Percentiles rank a stretch among this genome's conserved stretches.
These are phyloP conservation scores for Pygoscelis antarcticus DNA, from an alignment of 2,113 vertebrate genomes.

Conservation along the genomic window DNA sequence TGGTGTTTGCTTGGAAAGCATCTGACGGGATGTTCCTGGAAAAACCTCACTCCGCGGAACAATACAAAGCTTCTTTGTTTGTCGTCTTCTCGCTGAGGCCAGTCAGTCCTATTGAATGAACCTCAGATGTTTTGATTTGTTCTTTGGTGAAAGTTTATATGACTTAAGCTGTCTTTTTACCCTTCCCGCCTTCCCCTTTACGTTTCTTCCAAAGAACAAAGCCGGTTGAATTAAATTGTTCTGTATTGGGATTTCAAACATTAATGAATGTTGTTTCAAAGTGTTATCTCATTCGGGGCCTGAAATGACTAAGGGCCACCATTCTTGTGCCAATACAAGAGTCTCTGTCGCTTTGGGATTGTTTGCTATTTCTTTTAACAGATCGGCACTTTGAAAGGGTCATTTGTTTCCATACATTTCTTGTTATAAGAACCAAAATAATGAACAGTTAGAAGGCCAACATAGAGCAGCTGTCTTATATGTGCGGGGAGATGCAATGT, in stretches of 20 bases:
- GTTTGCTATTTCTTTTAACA: slow-evolving; percentile 57
- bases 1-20: slow-evolving; percentile 52
- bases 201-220: slow-evolving; percentile 71
- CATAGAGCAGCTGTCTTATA: slow-evolving; percentile 43
- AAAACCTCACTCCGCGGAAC: not conserved
- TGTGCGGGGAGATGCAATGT: not conserved
- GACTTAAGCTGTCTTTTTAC: slow-evolving; percentile 61
- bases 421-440: slow-evolving; percentile 49
- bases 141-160: slow-evolving; percentile 61
- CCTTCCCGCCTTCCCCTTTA: slow-evolving; percentile 6
- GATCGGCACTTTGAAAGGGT: slow-evolving; percentile 37
- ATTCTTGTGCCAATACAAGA: slow-evolving; percentile 33
- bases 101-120: slow-evolving; percentile 45
- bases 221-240: slow-evolving; percentile 43
- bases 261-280: slow-evolving; percentile 65
- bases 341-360: slow-evolving; percentile 43
- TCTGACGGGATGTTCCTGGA: slow-evolving; percentile 57
- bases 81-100: slow-evolving; percentile 25
- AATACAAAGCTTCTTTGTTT: slow-evolving; percentile 71
- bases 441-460: slow-evolving; percentile 33
- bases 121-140: slow-evolving; percentile 68
- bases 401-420: slow-evolving; percentile 48
- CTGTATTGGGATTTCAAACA: slow-evolving; percentile 58
- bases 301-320: slow-evolving; percentile 8
- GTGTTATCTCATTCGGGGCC: slow-evolving; percentile 58